A percentile compares a stretch with the other conserved stretches of the same genome.
Evolutionary conservation across 2,888 invertebrate genomes (phyloP).

Genomic region (Margaritifera margaritifera): DNA sequence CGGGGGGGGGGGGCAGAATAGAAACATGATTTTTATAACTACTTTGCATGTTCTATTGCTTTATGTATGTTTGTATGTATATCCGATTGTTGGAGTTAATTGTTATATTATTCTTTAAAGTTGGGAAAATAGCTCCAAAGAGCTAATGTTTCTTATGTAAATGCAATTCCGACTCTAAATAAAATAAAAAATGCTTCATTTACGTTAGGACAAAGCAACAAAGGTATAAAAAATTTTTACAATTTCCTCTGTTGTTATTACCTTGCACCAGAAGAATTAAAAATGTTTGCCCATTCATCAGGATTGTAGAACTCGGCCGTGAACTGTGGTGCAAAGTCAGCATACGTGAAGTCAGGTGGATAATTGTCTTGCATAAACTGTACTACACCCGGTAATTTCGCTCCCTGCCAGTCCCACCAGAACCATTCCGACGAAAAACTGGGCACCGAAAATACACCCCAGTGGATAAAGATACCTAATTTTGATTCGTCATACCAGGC

Average conservation of each 20-base stretch:
- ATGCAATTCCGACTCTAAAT: too few relatives aligned
- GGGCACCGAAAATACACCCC: constrained; percentile 74
- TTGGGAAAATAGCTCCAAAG: too few relatives aligned
- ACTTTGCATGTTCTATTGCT: too few relatives aligned
- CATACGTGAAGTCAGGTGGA: constrained; percentile 88
- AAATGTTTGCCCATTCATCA: constrained; percentile 86
- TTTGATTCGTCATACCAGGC: constrained; percentile 74
- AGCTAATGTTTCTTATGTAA: too few relatives aligned
- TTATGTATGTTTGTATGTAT: too few relatives aligned
- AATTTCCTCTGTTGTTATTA: constrained; percentile 71
- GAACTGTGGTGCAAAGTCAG: constrained; percentile 90
- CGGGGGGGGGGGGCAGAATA: too few relatives aligned
- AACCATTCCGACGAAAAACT: constrained; percentile 84
- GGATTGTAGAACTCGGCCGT: constrained; percentile 91
- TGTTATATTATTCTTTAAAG: too few relatives aligned
- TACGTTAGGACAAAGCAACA: too few relatives aligned
- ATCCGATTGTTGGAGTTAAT: too few relatives aligned
- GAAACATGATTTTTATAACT: too few relatives aligned
- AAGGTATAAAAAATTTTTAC: too few relatives aligned
- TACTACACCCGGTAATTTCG: constrained; percentile 48
- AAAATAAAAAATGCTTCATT: too few relatives aligned
- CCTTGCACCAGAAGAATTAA: constrained; percentile 89
- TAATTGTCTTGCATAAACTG: constrained; percentile 87
- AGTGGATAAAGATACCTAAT: constrained; percentile 74
- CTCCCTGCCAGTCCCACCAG: constrained; percentile 84